Percentiles rank a stretch among this genome's conserved stretches.
phyloP scores from a whole-genome alignment of 2,888 invertebrate genomes.

The Pseudococcus viburni region DNA sequence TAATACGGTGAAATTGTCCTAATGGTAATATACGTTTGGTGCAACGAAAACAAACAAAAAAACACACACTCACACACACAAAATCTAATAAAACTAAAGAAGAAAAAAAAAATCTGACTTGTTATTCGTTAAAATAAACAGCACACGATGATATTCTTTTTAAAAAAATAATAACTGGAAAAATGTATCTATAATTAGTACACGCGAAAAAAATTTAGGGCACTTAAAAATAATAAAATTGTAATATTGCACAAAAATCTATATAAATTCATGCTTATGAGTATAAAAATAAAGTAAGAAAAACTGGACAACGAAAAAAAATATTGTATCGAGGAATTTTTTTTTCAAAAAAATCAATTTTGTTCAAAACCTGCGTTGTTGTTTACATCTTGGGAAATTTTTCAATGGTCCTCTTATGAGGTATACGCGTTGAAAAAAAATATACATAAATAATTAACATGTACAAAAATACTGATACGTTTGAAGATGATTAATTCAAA shows the following conservation, averaged over 20 bases:
- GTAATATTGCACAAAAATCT: constrained; percentile 31
- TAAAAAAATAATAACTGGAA: constrained; percentile 37
- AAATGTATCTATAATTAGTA: constrained; percentile 11
- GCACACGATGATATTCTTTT: not conserved
- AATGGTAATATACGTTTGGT: constrained; percentile 46
- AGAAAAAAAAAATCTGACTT: constrained; percentile 5
- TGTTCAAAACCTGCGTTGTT: not conserved
- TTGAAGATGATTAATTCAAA: constrained; percentile 4
- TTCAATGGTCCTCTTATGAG: not conserved
- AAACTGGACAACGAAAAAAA: not conserved
- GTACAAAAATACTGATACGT: constrained; percentile 35
- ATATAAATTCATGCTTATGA: constrained; percentile 28
- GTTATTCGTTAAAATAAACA: constrained; percentile 5
- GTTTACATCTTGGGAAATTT: not conserved
- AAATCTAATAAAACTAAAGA: not conserved
- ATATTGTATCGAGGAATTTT: not conserved
- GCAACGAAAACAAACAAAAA: constrained; percentile 51
- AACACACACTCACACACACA: too few species aligned
- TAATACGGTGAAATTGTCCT: constrained; percentile 35
- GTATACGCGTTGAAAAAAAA: not conserved
- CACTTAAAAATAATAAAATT: not conserved
- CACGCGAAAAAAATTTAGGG: not conserved
- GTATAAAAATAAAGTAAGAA: constrained; percentile 11
- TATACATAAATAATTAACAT: not conserved
- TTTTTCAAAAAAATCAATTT: not conserved